phyloP scores from a whole-genome alignment of 2,113 vertebrate species.

The Mus spicilegus region DNA sequence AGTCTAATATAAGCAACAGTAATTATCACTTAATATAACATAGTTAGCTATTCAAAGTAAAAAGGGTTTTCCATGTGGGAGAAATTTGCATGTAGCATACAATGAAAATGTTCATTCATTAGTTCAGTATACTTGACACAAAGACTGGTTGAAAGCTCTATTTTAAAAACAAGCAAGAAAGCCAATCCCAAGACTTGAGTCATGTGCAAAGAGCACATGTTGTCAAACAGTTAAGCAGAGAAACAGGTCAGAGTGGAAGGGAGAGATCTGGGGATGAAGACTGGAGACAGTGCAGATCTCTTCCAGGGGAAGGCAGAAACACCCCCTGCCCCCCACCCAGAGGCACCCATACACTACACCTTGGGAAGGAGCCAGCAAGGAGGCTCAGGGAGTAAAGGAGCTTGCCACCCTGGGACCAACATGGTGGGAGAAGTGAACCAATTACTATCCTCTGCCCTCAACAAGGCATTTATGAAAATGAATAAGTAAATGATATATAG shows the following conservation, averaged over 20 bases:
- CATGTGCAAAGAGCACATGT: neutral
- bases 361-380: neutral
- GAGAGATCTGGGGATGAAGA: neutral
- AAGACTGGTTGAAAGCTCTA: neutral
- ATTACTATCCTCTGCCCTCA: neutral
- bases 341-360: neutral
- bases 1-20: neutral
- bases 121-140: neutral
- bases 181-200: neutral
- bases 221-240: neutral
- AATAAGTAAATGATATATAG: neutral
- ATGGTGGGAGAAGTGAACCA: neutral
- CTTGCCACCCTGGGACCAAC: neutral
- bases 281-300: neutral
- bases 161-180: neutral
- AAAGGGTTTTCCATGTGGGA: constrained; percentile 13
- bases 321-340: neutral
- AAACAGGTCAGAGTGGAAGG: neutral
- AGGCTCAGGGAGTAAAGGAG: neutral
- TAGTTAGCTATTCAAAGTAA: constrained; percentile 33
- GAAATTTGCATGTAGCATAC: neutral
- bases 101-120: constrained; percentile 7
- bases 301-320: neutral
- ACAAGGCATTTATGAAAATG: neutral
- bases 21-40: neutral